Conservation (phyloP, 2,113 vertebrate species). For the Tragelaphus scriptus region DNA sequence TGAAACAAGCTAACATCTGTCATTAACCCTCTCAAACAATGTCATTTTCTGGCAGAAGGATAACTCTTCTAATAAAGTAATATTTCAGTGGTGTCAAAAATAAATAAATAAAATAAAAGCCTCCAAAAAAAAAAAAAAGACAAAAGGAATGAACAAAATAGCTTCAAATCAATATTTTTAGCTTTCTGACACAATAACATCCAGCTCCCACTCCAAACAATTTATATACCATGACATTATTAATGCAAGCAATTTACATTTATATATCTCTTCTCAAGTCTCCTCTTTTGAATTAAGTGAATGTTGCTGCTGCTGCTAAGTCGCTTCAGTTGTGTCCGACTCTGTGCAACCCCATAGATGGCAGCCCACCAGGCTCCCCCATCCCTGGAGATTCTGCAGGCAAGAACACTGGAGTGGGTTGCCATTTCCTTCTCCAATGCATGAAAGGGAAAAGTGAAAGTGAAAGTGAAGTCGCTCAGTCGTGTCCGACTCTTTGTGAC, state of each 20-base stretch:
- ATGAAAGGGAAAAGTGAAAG: too few species aligned
- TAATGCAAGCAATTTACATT: neutral
- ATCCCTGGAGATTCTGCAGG: too few species aligned
- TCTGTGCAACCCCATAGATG: too few species aligned
- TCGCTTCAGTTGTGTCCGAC: accelerated
- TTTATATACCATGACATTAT: neutral
- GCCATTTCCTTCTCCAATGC: too few species aligned
- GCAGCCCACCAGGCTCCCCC: too few species aligned
- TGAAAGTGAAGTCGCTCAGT: neutral
- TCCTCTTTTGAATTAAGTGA: neutral
- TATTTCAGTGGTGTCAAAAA: too few species aligned
- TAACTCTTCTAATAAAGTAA: too few species aligned
- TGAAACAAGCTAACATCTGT: neutral
- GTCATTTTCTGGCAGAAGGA: too few species aligned
- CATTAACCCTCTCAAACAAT: neutral
- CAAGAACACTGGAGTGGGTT: too few species aligned
- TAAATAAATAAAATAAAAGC: too few species aligned
- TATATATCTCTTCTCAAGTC: neutral
- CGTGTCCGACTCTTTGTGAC: accelerated
- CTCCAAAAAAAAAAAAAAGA: too few species aligned
- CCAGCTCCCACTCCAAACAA: neutral
- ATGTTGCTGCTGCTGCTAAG: neutral
- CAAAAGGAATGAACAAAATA: neutral
- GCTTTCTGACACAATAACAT: neutral
- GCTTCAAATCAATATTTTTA: neutral